Evolutionary conservation across 2,888 invertebrate species (phyloP), one percentile per base, ranked within the genome.

Genomic region (Cremastinae sp.): DNA sequence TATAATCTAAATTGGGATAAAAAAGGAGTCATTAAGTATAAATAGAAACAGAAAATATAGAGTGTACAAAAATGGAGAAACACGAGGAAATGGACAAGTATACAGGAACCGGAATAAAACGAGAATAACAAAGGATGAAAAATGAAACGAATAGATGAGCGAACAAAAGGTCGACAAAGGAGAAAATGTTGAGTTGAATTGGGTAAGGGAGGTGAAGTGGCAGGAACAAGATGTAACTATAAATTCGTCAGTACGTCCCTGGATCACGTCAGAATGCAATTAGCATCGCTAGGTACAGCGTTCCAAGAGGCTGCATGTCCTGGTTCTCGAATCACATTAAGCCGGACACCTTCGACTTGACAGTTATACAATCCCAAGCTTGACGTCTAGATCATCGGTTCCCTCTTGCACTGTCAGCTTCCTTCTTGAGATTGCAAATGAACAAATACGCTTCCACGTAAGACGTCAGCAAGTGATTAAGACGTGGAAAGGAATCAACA

Each of bases 321-420:
- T 5, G 20, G 39, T 28, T 28, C 28, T 16, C 35, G 51, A 72
- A 64, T 64, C 41, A 56, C 39, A 58, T 58, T 64, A 41, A 28
- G 28, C 64, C 35, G 56, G 64, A 72, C 71, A 64, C 56, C 47
- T 59, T 55, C 35, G 56, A 58, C 47, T 49, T 18, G 61, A 61
- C 53, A 39, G 35, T 58, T 43, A 39, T 28, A 28, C 28, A 28
- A 28, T 28, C 28, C 5, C 47, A 22, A 35, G 53, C 22, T 56
- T 22, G 56, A 2, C 41, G 28, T 55, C 37, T 35, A 8, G 9
- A 72, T 41, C 35, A 43, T 43, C n/a, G 8, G 37, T 14, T 47
- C 14, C n/a, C n/a, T 39, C 45, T 35, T 12, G 37, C 39, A 22
- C 37, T 37, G 47, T 55, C 55, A 64, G 55, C 7, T 35, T 4